Percentiles rank a stretch among this genome's conserved stretches.
These are phyloP conservation scores for Bombyx mori DNA, from an alignment of 1,140 invertebrate species.

Conservation along the genomic window ASM3026992v2 NC_085116.1:4808501-4809000, in stretches of 20 bases:
- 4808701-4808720: too few species aligned
- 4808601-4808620: too few species aligned
- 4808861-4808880: slow-evolving; percentile 9
- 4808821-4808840: slow-evolving; percentile 22
- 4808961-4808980: slow-evolving; percentile 1
- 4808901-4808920: slow-evolving; percentile 4
- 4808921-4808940: slow-evolving; percentile 6
- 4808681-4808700: too few species aligned
- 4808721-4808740: slow-evolving; percentile 4
- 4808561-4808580: too few species aligned
- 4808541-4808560: too few species aligned
- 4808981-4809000: background rate
- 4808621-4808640: too few species aligned
- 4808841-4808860: slow-evolving; percentile 19
- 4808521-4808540: too few species aligned
- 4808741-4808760: slow-evolving; percentile 16
- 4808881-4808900: background rate
- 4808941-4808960: background rate
- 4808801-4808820: slow-evolving; percentile 7
- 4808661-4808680: too few species aligned
- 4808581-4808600: too few species aligned
- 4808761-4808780: slow-evolving; percentile 14
- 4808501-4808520: too few species aligned
- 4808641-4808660: too few species aligned
- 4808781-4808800: slow-evolving; percentile 12